These are phyloP conservation scores for Gymnosoma rotundatum DNA, from an alignment of 2,888 invertebrate genomes.

Conservation along the genomic window DNA sequence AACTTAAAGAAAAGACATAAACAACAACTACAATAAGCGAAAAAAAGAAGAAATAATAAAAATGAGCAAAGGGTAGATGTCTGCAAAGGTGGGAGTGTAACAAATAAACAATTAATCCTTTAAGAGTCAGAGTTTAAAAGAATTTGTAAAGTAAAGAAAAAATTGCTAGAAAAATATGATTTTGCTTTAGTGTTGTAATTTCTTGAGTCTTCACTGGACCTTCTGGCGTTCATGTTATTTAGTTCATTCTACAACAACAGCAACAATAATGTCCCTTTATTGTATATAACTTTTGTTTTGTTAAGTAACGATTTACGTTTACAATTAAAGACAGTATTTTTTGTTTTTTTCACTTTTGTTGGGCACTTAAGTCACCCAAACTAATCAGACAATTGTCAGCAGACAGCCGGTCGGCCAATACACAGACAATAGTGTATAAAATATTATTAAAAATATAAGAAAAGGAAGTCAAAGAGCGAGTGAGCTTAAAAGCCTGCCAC, in stretches of 20 bases:
- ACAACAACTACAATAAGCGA: background rate
- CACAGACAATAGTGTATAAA: constrained; percentile 6
- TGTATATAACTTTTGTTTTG: background rate
- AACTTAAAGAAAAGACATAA: constrained; percentile 17
- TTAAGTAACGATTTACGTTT: background rate
- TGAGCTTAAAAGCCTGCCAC: constrained; percentile 20
- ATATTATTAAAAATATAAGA: background rate
- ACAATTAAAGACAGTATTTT: background rate
- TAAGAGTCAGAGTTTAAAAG: background rate
- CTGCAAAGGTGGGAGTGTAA: background rate
- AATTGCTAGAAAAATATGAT: background rate
- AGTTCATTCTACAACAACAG: background rate
- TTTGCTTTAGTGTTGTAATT: background rate
- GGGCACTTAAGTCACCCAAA: background rate
- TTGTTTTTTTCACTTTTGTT: background rate
- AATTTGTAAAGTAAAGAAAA: background rate
- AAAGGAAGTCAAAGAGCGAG: background rate
- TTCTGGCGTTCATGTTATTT: background rate
- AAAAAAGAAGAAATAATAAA: background rate
- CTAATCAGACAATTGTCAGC: constrained; percentile 1
- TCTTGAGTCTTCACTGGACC: background rate
- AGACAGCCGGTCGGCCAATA: background rate
- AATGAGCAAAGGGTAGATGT: constrained; percentile 18
- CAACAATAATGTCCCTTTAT: background rate
- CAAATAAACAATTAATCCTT: constrained; percentile 3